Base-by-base conservation (phyloP, 2,888 invertebrate genomes). In the Argyresthia goedartella region DNA sequence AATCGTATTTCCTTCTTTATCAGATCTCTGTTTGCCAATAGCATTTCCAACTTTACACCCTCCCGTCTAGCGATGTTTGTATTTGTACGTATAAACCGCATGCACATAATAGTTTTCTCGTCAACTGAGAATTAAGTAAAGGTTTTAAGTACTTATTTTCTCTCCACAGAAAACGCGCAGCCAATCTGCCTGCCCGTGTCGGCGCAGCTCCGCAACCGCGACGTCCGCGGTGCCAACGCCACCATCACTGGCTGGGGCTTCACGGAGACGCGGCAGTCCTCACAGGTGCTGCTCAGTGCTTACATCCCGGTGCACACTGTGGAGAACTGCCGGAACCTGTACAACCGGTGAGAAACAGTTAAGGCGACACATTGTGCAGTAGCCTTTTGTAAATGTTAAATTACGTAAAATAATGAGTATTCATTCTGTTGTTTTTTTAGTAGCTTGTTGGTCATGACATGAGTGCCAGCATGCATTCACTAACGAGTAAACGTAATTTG, bases 201-300 rank as follows among this genome's bases (percentile, higher is more conserved):
- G 15, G 14, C 15, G 0, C 47, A 46, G 1, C 50, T 55, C 8
- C 56, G 52, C 4, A 36, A 52, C 10, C 47, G 42, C 0, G 42
- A 49, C 6, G 48, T 59, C 8, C 50, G 39, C 1, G 15, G 33
- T 1, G 44, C 16, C 14, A 16, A 7, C 1, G 61, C 55, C 0
- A 55, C 54, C 0, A 52, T 63, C 2, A 57, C 62, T 10, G 64
- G 64, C 4, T 64, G 64, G 64, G 64, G 63, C 1, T 34, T 55
- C 16, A 61, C 62, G 1, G 62, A 63, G 25, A 53, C 34, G 1
- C 42, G 46, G 0, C 4, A n/a, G 0, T 46, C 13, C 2, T 61
- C 62, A 0, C 4, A 51, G 1, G 33, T 54, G 7, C 52, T 62
- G 11, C 52, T 57, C 4, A 55, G 52, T 15, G 59, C 57, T 1